Evolutionary conservation across 37 sponge, comb jelly and placozoan genomes (phyloP).

Genomic region (Oscarella lobularis): DNA sequence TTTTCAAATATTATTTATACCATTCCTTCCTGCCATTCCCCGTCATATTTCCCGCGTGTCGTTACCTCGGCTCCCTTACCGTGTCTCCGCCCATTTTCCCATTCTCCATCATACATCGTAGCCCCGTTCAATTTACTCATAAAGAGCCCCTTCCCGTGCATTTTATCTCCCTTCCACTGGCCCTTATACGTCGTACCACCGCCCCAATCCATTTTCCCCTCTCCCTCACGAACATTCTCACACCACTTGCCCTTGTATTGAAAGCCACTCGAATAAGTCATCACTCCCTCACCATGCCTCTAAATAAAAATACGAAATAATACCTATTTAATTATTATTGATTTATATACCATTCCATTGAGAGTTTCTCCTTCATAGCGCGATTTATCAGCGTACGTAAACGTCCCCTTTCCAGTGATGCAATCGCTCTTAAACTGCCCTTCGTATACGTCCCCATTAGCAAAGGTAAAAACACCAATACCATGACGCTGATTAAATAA

Average conservation of each 20-base stretch:
- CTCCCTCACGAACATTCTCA: conserved; percentile 24
- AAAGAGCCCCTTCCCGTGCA: neutral
- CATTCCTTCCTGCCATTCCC: conserved; percentile 53
- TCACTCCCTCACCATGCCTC: conserved; percentile 69
- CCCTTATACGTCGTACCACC: neutral
- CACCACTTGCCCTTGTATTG: conserved; percentile 69
- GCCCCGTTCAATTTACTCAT: neutral
- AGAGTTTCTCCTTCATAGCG: conserved; percentile 64
- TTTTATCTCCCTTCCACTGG: neutral
- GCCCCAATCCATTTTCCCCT: conserved; percentile 7
- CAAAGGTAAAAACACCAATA: conserved; percentile 29
- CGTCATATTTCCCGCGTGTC: conserved; percentile 45
- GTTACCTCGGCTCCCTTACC: conserved; percentile 58
- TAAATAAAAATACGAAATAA: no score
- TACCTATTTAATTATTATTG: no score
- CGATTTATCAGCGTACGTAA: conserved; percentile 30
- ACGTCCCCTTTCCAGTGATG: conserved; percentile 67
- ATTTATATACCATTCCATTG: no score
- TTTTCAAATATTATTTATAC: no score
- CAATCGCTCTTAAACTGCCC: conserved; percentile 40
- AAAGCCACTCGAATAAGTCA: conserved; percentile 33
- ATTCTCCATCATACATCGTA: conserved; percentile 11
- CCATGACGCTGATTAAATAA: no score
- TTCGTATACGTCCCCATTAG: conserved; percentile 40
- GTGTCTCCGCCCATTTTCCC: conserved; percentile 18